Evolutionary conservation across 2,888 invertebrate genomes (phyloP).

Genomic region (Acleris cristana): DNA sequence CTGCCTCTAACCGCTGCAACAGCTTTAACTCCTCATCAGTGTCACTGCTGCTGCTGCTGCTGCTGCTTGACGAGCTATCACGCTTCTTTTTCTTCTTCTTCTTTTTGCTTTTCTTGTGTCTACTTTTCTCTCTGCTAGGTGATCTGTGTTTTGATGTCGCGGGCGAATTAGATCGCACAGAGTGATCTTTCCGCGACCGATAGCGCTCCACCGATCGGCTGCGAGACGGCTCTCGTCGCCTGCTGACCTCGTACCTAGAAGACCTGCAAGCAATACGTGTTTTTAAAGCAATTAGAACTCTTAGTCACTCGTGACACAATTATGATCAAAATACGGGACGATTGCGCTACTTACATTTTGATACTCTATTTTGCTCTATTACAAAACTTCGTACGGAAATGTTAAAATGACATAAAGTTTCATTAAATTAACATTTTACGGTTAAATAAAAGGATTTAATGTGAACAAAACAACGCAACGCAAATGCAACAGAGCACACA

Average conservation of each 20-base stretch:
- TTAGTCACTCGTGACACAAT: conserved; percentile 2
- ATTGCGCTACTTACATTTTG: conserved; percentile 14
- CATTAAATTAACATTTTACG: neutral
- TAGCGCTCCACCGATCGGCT: conserved; percentile 54
- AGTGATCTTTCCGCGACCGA: conserved; percentile 48
- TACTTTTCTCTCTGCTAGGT: conserved; percentile 53
- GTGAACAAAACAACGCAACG: conserved; percentile 9
- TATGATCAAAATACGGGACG: neutral
- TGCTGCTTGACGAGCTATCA: conserved; percentile 60
- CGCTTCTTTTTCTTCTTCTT: conserved; percentile 63
- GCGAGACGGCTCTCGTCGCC: conserved; percentile 51
- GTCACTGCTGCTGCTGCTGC: conserved; percentile 56
- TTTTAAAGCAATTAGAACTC: conserved; percentile 14
- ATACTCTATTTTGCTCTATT: neutral
- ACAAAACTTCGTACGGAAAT: neutral
- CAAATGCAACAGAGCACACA: neutral
- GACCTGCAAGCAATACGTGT: conserved; percentile 56
- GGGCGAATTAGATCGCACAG: conserved; percentile 47
- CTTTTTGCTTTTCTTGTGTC: conserved; percentile 61
- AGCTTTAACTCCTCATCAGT: conserved; percentile 85
- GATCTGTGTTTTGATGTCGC: conserved; percentile 53
- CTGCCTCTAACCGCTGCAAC: conserved; percentile 88
- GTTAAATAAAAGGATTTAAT: neutral
- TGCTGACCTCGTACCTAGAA: conserved; percentile 56
- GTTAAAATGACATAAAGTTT: neutral